These are phyloP conservation scores for Alca torda DNA, from an alignment of 2,797 vertebrate species.

Conservation along the genomic window DNA sequence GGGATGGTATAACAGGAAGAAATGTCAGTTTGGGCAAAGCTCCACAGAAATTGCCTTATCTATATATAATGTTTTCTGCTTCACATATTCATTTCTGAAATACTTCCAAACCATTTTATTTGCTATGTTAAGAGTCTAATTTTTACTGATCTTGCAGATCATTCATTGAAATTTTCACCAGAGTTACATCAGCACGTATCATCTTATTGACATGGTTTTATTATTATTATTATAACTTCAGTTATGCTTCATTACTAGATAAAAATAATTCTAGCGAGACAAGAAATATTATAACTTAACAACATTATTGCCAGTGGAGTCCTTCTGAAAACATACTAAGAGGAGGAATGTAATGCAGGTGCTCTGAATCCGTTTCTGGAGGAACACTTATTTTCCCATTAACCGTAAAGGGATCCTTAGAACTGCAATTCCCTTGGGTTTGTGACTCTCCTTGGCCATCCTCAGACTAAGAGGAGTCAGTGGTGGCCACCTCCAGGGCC, in stretches of 20 bases:
- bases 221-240: neutral
- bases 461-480: neutral
- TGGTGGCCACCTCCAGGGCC: neutral
- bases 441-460: neutral
- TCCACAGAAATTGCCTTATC: neutral
- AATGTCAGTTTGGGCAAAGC: neutral
- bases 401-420: neutral
- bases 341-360: neutral
- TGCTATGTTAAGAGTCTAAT: neutral
- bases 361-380: neutral
- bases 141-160: neutral
- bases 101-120: neutral
- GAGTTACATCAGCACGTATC: neutral
- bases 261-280: neutral
- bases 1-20: neutral
- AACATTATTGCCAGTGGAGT: neutral
- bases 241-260: neutral
- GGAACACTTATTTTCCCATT: neutral
- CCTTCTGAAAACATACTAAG: neutral
- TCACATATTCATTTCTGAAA: neutral
- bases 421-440: neutral
- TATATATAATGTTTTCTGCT: neutral
- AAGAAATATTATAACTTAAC: neutral
- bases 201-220: neutral
- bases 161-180: neutral